Evolutionary conservation across 37 sponge, comb jelly and placozoan species (phyloP).

Genomic region (Dysidea cf. avara): DNA sequence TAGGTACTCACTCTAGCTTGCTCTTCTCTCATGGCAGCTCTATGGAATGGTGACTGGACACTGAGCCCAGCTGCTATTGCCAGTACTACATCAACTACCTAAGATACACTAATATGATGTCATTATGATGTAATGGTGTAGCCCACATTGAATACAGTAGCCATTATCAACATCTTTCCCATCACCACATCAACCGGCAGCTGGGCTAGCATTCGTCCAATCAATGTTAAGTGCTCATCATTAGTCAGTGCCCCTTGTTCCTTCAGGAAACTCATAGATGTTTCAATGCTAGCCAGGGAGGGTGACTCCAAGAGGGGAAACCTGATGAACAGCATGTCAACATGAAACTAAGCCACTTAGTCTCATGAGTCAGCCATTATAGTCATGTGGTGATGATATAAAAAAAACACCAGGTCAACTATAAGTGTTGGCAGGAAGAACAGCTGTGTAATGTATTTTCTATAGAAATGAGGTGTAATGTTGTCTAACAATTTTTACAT

Average conservation of each 20-base stretch:
- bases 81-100: constrained; percentile 84
- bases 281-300: constrained; percentile 59
- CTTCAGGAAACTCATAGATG: constrained; percentile 64
- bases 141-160: constrained; percentile 77
- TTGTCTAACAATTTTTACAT: no score
- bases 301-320: constrained; percentile 88
- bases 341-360: no score
- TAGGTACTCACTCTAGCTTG: constrained; percentile 42
- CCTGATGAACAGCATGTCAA: no score
- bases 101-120: neutral
- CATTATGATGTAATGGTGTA: neutral
- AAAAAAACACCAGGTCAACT: no score
- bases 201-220: constrained; percentile 87
- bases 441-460: no score
- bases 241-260: constrained; percentile 69
- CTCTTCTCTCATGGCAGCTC: constrained; percentile 53
- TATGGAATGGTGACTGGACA: constrained; percentile 88
- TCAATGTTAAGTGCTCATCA: constrained; percentile 66
- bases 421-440: no score
- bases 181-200: constrained; percentile 93
- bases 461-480: no score
- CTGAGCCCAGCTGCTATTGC: constrained; percentile 87
- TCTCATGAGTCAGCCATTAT: no score
- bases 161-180: constrained; percentile 94
- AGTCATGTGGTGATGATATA: no score